Conservation (phyloP, 2,113 vertebrate genomes). For the Ovis aries region DNA sequence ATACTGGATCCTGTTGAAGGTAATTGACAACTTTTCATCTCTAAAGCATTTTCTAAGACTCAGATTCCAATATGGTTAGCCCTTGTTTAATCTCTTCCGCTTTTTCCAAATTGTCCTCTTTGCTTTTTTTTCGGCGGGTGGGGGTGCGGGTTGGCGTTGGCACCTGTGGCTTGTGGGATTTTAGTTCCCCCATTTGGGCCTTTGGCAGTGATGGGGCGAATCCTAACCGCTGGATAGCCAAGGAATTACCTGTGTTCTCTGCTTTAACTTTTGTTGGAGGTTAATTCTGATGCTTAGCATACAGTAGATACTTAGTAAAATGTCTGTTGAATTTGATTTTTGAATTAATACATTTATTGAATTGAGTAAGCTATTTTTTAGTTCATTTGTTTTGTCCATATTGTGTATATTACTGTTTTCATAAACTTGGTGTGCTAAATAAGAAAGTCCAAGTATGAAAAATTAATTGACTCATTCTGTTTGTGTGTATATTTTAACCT, state of each 20-base stretch:
- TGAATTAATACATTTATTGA: neutral
- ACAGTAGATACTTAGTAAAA: neutral
- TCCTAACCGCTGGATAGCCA: neutral
- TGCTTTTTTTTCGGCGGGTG: neutral
- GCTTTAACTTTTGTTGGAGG: neutral
- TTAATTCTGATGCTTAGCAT: neutral
- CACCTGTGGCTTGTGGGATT: neutral
- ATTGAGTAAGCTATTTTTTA: neutral
- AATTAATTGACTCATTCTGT: neutral
- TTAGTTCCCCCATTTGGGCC: neutral
- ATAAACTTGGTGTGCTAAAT: neutral
- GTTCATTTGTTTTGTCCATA: neutral
- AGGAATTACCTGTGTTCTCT: neutral
- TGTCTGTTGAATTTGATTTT: neutral
- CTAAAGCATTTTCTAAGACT: neutral
- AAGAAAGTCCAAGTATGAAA: neutral
- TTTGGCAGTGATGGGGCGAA: neutral
- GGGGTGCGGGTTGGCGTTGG: neutral
- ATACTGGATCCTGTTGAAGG: neutral
- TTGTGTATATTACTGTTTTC: neutral
- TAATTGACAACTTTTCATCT: neutral
- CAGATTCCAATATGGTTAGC: neutral
- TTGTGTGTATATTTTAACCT: neutral
- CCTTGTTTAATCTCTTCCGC: neutral
- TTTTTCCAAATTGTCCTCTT: neutral